These are phyloP conservation scores for Leptonema lineaticorne DNA, from an alignment of 1,140 invertebrate species.

Conservation along the genomic window DNA sequence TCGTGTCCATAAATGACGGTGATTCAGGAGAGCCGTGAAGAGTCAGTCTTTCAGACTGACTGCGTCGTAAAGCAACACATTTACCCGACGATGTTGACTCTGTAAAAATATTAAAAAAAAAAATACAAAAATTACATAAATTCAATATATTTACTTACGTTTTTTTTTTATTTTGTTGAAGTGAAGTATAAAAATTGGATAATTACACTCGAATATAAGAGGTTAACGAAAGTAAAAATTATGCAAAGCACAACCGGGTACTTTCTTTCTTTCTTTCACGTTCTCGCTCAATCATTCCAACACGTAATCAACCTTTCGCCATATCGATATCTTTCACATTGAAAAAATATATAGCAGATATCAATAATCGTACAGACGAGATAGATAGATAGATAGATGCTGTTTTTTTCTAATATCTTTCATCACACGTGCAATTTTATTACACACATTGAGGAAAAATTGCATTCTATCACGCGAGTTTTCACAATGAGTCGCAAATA, in stretches of 20 bases:
- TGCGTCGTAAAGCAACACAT: conserved; percentile 29
- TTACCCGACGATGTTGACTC: conserved; percentile 9
- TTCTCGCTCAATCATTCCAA: background rate
- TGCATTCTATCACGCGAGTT: no score
- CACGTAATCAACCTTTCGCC: conserved; percentile 24
- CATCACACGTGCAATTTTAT: background rate
- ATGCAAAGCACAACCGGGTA: background rate
- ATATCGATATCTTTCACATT: background rate
- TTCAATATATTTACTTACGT: no score
- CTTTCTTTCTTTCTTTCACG: conserved; percentile 20
- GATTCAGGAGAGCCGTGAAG: conserved; percentile 54
- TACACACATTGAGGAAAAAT: no score
- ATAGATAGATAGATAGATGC: no score
- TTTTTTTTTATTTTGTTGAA: no score
- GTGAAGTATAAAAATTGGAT: background rate
- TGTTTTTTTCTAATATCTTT: no score
- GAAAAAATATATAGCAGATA: conserved; percentile 15
- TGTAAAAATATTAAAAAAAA: conserved; percentile 28
- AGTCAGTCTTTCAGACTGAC: conserved; percentile 36
- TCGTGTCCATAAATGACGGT: conserved; percentile 64
- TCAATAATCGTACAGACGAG: no score
- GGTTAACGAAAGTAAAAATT: conserved; percentile 26
- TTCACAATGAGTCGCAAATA: no score
- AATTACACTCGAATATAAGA: background rate
- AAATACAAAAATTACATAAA: background rate